These are phyloP conservation scores for Gymnoscopelus microlampas DNA, from an alignment of 2,797 vertebrate species.

Conservation along the genomic window DNA sequence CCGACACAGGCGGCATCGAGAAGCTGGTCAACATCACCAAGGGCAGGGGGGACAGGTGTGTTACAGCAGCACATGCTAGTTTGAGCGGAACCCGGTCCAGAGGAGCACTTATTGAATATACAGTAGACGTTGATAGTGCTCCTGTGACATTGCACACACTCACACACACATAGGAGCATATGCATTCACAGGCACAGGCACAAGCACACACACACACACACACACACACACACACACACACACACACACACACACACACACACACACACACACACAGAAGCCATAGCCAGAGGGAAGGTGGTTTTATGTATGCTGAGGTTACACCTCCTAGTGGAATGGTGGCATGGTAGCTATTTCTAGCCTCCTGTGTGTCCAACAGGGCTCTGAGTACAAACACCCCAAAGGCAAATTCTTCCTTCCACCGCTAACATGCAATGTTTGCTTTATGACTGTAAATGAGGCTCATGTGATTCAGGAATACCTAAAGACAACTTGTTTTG, in stretches of 20 bases:
- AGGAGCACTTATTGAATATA: neutral
- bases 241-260: neutral
- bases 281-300: constrained; percentile 57
- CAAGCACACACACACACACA: neutral
- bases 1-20: constrained; percentile 94
- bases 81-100: neutral
- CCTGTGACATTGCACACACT: no score
- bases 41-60: constrained; percentile 94
- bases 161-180: constrained; percentile 1
- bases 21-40: constrained; percentile 98
- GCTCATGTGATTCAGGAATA: constrained; percentile 14
- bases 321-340: constrained; percentile 54
- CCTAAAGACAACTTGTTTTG: constrained; percentile 9
- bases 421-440: constrained; percentile 27
- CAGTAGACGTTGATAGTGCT: no score
- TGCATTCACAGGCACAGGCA: constrained; percentile 1
- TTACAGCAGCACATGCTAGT: constrained; percentile 36
- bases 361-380: constrained; percentile 55
- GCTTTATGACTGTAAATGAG: constrained; percentile 12
- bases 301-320: constrained; percentile 50
- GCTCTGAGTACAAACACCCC: constrained; percentile 48
- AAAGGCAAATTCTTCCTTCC: constrained; percentile 41
- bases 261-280: constrained; percentile 26
- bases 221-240: constrained; percentile 6
- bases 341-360: constrained; percentile 59